Percentiles rank a stretch among this genome's conserved stretches.
phyloP scores from a whole-genome alignment of 2,113 vertebrate species.

The Eublepharis macularius region DNA sequence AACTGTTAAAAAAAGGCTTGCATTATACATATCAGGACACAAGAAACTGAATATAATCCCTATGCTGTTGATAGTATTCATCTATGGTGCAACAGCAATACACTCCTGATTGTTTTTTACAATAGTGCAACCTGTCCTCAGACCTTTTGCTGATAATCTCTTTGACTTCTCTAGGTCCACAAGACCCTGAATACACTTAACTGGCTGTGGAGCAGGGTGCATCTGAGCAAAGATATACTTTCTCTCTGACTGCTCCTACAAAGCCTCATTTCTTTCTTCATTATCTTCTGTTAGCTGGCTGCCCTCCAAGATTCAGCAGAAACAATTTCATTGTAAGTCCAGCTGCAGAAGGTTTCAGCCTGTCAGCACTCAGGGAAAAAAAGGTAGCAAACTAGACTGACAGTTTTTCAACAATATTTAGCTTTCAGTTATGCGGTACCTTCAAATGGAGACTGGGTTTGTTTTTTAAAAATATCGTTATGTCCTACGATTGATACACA shows the following conservation, averaged over 20 bases:
- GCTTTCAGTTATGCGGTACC: slow-evolving; percentile 4
- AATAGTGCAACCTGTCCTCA: not conserved
- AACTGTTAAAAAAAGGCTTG: no score
- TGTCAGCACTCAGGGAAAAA: slow-evolving; percentile 29
- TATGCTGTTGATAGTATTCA: no score
- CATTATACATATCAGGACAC: no score
- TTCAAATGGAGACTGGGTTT: slow-evolving; percentile 1
- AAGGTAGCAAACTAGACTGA: not conserved
- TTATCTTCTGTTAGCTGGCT: slow-evolving; percentile 5
- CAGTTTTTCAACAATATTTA: slow-evolving; percentile 14
- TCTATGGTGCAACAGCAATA: no score
- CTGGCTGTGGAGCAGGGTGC: not conserved
- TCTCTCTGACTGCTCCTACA: not conserved
- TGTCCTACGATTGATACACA: not conserved
- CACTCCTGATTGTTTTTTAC: not conserved
- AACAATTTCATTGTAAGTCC: slow-evolving; percentile 1
- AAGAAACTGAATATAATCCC: no score
- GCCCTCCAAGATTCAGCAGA: slow-evolving; percentile 13
- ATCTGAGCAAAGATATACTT: not conserved
- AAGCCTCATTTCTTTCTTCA: slow-evolving; percentile 17
- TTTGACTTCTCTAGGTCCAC: not conserved
- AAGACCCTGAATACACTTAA: not conserved
- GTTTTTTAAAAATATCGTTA: not conserved
- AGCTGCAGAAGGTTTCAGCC: slow-evolving; percentile 18
- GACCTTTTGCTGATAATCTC: not conserved